Percentiles rank a stretch among this genome's conserved stretches.
These are phyloP conservation scores for Xyrichtys novacula DNA, from an alignment of 2,797 vertebrate genomes.

Conservation along the genomic window DNA sequence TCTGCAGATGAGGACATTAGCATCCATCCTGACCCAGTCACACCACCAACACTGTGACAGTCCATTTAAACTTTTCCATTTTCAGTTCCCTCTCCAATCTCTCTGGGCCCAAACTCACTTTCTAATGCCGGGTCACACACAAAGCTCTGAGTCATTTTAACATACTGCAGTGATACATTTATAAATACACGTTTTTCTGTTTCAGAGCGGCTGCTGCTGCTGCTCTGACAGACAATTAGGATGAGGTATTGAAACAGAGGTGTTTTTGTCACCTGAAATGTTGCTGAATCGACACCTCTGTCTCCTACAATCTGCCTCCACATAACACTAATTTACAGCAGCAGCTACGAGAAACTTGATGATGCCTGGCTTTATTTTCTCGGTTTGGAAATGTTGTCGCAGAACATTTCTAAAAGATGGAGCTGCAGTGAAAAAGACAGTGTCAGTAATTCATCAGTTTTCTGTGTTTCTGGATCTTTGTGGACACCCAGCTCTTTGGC, in stretches of 20 bases:
- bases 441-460: too few relatives aligned
- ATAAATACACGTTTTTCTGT: background rate
- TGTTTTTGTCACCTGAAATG: background rate
- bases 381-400: background rate
- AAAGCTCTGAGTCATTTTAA: background rate
- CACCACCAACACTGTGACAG: conserved; percentile 9
- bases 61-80: conserved; percentile 1
- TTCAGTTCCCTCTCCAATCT: background rate
- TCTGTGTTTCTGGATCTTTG: too few relatives aligned
- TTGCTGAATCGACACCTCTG: background rate
- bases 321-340: background rate
- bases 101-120: background rate
- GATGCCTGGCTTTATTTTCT: background rate
- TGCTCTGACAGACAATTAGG: background rate
- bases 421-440: too few relatives aligned
- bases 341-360: background rate
- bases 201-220: background rate
- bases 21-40: conserved; percentile 5
- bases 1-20: conserved; percentile 14
- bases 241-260: background rate
- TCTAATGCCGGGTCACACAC: background rate
- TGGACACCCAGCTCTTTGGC: too few relatives aligned
- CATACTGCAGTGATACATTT: background rate
- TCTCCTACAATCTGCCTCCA: background rate
- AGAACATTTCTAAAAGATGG: background rate